Conservation (phyloP, 2,888 invertebrate species). For the Erebia epiphron region DNA sequence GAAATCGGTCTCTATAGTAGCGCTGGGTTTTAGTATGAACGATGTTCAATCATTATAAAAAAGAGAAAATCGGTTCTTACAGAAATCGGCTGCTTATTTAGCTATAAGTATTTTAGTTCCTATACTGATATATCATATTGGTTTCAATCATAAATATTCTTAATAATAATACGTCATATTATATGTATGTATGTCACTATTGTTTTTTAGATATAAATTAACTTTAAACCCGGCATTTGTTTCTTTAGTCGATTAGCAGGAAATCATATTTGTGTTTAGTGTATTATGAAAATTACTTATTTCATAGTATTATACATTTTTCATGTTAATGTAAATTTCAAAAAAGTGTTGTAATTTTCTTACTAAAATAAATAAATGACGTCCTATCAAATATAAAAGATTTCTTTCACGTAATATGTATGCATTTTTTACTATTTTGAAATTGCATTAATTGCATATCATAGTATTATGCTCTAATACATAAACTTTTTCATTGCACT, state of each 20-base stretch:
- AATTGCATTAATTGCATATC: background rate
- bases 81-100: background rate
- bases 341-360: background rate
- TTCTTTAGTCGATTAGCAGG: conserved; percentile 12
- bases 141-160: conserved; percentile 18
- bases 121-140: conserved; percentile 7
- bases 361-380: background rate
- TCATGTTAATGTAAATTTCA: no score
- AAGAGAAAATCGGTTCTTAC: background rate
- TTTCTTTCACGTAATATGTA: background rate
- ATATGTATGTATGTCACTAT: background rate
- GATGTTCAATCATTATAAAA: no score
- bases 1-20: no score
- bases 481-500: background rate
- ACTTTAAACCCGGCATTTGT: conserved; percentile 23
- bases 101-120: conserved; percentile 1
- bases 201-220: conserved; percentile 15
- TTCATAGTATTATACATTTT: background rate
- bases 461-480: background rate
- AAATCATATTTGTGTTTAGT: conserved; percentile 24
- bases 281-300: conserved; percentile 8
- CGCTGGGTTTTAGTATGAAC: no score
- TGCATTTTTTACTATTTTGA: background rate
- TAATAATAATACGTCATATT: background rate
- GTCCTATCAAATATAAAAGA: background rate